Conservation (phyloP, 2,888 invertebrate species). For the Phragmatobia fuliginosa region DNA sequence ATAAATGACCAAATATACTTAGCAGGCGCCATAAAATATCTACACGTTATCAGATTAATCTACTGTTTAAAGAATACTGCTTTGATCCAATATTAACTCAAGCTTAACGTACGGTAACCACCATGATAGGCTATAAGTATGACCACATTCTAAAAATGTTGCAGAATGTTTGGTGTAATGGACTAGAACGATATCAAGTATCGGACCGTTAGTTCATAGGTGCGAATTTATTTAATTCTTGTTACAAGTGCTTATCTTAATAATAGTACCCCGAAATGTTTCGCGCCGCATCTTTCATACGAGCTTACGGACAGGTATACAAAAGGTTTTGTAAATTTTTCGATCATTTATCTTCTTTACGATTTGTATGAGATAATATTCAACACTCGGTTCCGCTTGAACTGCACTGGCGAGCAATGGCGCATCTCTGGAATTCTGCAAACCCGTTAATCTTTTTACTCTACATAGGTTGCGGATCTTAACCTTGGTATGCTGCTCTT, state of each 20-base stretch:
- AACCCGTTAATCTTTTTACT: constrained; percentile 79
- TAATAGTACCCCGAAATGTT: constrained; percentile 69
- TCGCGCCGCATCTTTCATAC: constrained; percentile 80
- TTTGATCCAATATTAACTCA: constrained; percentile 69
- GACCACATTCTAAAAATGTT: constrained; percentile 48
- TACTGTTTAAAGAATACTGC: constrained; percentile 68
- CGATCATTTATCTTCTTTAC: constrained; percentile 31
- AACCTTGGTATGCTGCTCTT: constrained; percentile 63
- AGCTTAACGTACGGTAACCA: constrained; percentile 68
- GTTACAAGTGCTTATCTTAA: constrained; percentile 39
- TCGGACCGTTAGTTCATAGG: constrained; percentile 24
- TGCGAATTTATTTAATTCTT: constrained; percentile 26
- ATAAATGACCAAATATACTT: constrained; percentile 68
- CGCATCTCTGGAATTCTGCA: constrained; percentile 68
- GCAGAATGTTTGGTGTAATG: constrained; percentile 46
- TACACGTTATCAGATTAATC: constrained; percentile 73
- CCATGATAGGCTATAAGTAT: constrained; percentile 65
- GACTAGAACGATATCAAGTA: constrained; percentile 29
- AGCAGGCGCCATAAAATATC: constrained; percentile 65
- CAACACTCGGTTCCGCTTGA: constrained; percentile 24
- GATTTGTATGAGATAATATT: constrained; percentile 41
- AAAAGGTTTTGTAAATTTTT: constrained; percentile 33
- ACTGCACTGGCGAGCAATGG: constrained; percentile 16
- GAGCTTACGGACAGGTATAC: constrained; percentile 76
- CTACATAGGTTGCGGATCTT: constrained; percentile 69